Evolutionary conservation across 1,140 invertebrate genomes (phyloP), one percentile per base, ranked within the genome.

Genomic region (Zaprionus africanus): DNA sequence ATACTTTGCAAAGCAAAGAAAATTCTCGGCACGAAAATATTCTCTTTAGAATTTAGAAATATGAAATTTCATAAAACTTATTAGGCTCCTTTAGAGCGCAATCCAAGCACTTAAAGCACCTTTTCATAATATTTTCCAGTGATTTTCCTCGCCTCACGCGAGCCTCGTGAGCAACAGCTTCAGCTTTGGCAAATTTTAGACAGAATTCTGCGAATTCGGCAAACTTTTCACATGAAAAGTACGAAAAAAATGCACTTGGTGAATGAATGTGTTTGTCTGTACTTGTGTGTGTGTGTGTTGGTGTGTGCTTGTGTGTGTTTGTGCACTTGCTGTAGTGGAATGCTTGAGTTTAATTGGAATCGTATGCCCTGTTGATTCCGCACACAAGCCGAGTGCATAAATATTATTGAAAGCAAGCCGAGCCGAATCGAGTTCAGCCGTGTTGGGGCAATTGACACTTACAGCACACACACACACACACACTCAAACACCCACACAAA

Each of bases 301-400:
- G 46, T 59, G 38, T 71, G 41, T 26, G 28, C 31, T 31, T 41
- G 41, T 60, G 22, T 41, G 22, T 72, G 43, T 46, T 56, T 71
- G 61, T 62, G 72, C 71, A 63, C 57, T 65, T 73, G 65, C 54
- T 74, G 58, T 84, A 75, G 80, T 77, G 82, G 81, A 85, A 90
- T 85, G 86, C 85, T 90, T 90, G 73, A 81, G 78, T 85, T 90
- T 90, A 90, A 90, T 90, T 90, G 85, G 85, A 90, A 90, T 80
- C 85, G 73, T 87, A 90, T 79, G 85, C 81, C 69, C 73, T 90
- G 85, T 90, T 85, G 85, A 76, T 53, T 90, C 49, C 71, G 76
- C 78, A 88, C 62, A 88, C 78, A 81, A 70, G 66, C 79, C 70
- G 72, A 82, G 66, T 85, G 81, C 85, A 90, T 85, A 90, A 81